These are phyloP conservation scores for Galago senegalensis DNA, from an alignment of 2,797 vertebrate species.

Conservation along the genomic window DNA sequence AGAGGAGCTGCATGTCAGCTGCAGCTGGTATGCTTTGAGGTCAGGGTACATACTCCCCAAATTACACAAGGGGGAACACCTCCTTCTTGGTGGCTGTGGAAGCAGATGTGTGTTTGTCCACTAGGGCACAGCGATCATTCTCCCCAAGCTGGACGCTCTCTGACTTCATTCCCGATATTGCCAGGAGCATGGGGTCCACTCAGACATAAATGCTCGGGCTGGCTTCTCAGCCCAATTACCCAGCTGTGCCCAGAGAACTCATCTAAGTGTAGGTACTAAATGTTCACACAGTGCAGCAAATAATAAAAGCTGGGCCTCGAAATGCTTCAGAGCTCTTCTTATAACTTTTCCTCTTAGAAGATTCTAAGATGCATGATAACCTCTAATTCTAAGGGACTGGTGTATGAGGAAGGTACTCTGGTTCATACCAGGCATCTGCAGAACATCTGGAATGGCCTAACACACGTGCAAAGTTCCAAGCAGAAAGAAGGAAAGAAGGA, in stretches of 20 bases:
- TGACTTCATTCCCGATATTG: not conserved
- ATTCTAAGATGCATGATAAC: not conserved
- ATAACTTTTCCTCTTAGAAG: not conserved
- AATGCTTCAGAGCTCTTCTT: not conserved
- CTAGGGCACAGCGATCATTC: not conserved
- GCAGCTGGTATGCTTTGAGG: conserved; percentile 18
- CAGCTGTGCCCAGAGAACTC: not conserved
- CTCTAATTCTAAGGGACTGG: not conserved
- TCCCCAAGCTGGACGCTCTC: not conserved
- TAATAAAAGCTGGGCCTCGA: conserved; percentile 8
- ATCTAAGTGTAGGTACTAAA: not conserved
- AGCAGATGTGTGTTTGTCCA: not conserved
- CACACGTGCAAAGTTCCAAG: not conserved
- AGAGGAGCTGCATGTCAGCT: not conserved
- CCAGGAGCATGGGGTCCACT: not conserved
- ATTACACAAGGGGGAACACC: not conserved
- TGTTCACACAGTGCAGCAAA: not conserved
- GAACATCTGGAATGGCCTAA: not conserved
- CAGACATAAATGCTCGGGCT: not conserved
- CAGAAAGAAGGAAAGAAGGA: not conserved
- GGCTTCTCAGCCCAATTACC: not conserved
- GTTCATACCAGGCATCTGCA: not conserved
- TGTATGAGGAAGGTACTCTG: not conserved
- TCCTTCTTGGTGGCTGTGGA: not conserved
- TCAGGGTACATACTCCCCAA: not conserved